Conservation (phyloP, 35 echinoderm and acorn worm species). For the Ophioderma brevispina region DNA sequence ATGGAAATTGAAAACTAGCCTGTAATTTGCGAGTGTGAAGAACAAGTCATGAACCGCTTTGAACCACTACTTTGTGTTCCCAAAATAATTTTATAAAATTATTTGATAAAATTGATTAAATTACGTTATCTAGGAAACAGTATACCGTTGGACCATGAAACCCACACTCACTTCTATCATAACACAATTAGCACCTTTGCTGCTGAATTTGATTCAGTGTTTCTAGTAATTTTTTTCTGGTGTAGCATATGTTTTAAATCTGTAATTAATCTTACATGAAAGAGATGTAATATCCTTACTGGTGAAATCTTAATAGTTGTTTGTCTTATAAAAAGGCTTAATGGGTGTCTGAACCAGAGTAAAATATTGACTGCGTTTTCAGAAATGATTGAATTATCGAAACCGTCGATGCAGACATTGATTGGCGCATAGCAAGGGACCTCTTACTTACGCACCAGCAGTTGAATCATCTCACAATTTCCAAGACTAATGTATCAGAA, state of each 20-base stretch:
- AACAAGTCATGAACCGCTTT: too few species aligned
- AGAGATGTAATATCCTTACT: neutral
- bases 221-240: neutral
- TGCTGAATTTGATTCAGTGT: neutral
- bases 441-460: neutral
- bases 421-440: neutral
- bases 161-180: neutral
- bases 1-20: too few species aligned
- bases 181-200: neutral
- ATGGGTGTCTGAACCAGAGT: neutral
- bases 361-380: neutral
- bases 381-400: neutral
- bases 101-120: neutral
- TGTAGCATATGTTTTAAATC: neutral
- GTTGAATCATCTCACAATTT: slow-evolving; percentile 2
- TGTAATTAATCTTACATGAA: neutral
- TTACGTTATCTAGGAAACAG: neutral
- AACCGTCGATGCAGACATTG: neutral
- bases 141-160: neutral
- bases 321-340: neutral
- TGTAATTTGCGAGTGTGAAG: too few species aligned
- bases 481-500: neutral
- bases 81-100: neutral
- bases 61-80: neutral
- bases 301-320: neutral